Conservation (phyloP, 2,888 invertebrate genomes). For the Dexiosoma caninum region DNA sequence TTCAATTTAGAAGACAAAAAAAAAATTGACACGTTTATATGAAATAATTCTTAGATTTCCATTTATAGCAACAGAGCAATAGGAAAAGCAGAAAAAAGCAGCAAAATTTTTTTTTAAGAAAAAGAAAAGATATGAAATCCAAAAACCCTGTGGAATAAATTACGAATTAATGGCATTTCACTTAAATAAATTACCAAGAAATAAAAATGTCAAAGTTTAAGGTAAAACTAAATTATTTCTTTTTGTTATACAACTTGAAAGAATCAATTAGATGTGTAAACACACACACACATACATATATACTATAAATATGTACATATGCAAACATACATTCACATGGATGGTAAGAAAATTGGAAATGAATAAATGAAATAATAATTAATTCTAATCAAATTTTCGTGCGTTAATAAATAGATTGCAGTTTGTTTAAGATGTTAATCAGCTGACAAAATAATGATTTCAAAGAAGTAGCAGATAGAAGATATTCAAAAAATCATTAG, state of each 20-base stretch:
- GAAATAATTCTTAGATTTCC: conserved; percentile 29
- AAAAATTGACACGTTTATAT: conserved; percentile 59
- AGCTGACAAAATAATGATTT: too few species aligned
- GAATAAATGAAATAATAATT: too few species aligned
- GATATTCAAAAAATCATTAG: too few species aligned
- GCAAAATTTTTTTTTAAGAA: neutral
- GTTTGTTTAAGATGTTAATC: too few species aligned
- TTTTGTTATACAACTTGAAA: neutral
- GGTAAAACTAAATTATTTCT: neutral
- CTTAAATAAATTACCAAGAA: conserved; percentile 9
- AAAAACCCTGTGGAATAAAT: conserved; percentile 5
- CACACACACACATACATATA: too few species aligned
- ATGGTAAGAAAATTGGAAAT: too few species aligned
- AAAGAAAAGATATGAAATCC: neutral
- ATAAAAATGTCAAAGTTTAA: conserved; percentile 31
- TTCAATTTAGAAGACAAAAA: conserved; percentile 56
- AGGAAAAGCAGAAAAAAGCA: neutral
- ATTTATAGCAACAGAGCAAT: conserved; percentile 6
- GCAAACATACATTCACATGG: too few species aligned
- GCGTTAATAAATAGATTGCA: too few species aligned
- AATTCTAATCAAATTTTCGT: too few species aligned
- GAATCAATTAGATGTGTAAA: neutral
- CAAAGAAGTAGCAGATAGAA: too few species aligned
- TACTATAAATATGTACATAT: too few species aligned
- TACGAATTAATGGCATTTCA: conserved; percentile 12